Base-by-base conservation (phyloP, 2,797 vertebrate genomes). In the Notamacropus eugenii region DNA sequence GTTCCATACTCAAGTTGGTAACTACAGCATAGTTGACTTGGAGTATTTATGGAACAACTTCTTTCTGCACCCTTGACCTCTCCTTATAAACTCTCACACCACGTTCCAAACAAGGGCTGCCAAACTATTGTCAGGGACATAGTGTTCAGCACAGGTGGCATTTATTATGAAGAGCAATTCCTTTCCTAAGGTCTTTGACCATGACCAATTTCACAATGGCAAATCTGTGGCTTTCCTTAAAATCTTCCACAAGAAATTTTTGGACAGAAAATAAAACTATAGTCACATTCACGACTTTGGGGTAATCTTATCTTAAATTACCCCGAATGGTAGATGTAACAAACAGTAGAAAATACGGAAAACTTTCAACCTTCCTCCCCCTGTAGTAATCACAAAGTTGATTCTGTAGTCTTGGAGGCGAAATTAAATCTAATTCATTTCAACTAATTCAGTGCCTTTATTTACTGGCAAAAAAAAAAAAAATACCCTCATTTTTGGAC, bases 301-400 rank as follows among this genome's bases (percentile, higher is more conserved):
- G 93, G 92, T 96, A 96, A 98, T 96, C 95, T 95, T 97, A 90
- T 97, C 96, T 97, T 98, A 98, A 98, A 97, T 97, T 97, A 98
- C 93, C 54, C 74, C 29, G 4, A 96, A 90, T 92, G 97, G 93
- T 96, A 97, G 95, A 95, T 95, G 57, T 3, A 27, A 98, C 97
- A 98, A 97, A 97, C 59, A 95, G 54, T 55, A 34, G 97, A 97
- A 98, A 98, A 98, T 98, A 98, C 97, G 98, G 98, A 98, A 98
- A 96, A 97, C 98, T 97, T 98, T 97, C 97, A 98, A 98, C 97
- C 98, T 96, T 98, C 97, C 97, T 98, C 95, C 93, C 97, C 94
- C 14, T 0, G 5, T 5, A 82, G 96, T 97, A 96, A 97, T 29
- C 93, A 97, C 67, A 92, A 98, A 96, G 93, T 97, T 98, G 92